These are phyloP conservation scores for Pangasius sanitwongsei DNA, from an alignment of 2,797 vertebrate species.

Conservation along the genomic window DNA sequence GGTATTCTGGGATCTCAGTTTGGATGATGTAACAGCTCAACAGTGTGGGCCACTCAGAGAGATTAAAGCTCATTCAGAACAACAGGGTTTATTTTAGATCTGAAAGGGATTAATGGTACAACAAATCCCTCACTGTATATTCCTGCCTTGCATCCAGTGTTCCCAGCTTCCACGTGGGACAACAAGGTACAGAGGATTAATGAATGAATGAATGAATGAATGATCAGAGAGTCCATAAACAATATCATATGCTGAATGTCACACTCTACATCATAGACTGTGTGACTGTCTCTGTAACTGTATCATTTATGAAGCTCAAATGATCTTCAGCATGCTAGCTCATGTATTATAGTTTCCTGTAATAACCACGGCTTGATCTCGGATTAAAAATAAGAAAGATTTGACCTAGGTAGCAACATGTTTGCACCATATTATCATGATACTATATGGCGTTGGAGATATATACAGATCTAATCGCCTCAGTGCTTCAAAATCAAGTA, in stretches of 20 bases:
- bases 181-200: conserved; percentile 21
- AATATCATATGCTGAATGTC: conserved; percentile 9
- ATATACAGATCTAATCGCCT: background rate
- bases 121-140: conserved; percentile 61
- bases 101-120: conserved; percentile 72
- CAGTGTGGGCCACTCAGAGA: conserved; percentile 47
- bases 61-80: conserved; percentile 71
- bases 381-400: background rate
- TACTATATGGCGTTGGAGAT: background rate
- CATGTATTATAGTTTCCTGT: conserved; percentile 21
- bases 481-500: background rate
- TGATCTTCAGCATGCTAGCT: conserved; percentile 25
- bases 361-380: conserved; percentile 3
- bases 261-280: conserved; percentile 2
- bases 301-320: conserved; percentile 28
- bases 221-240: background rate
- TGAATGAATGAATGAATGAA: background rate
- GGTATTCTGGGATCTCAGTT: conserved; percentile 20
- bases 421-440: background rate
- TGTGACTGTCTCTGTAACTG: background rate
- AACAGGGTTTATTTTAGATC: conserved; percentile 70
- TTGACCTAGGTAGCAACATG: too few relatives aligned
- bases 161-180: conserved; percentile 58
- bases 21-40: conserved; percentile 46
- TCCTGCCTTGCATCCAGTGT: conserved; percentile 30